Evolutionary conservation across 2,888 invertebrate species (phyloP), one percentile per base, ranked within the genome.

Genomic region (Eilema depressum): DNA sequence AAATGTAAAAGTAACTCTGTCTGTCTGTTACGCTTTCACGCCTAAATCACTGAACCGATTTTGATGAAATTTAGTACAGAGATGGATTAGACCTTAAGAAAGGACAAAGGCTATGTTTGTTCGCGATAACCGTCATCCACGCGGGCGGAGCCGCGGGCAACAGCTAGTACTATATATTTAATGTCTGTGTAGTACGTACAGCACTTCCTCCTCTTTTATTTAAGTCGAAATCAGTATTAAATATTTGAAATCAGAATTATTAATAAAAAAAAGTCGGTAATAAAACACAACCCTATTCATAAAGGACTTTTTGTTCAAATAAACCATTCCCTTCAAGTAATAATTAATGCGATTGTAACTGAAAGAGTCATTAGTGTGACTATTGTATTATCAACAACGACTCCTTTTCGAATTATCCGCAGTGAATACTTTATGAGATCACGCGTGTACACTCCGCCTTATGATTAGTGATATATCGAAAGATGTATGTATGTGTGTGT

Each of bases 381-480:
- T 63, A 71, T 72, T 63, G 63, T 62, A 53, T 79, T 61, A 76
- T 62, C 69, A 73, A 78, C 76, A 68, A 70, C 68, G 59, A 67
- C 37, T 74, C 57, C 60, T 70, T 78, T 73, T 66, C 76, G 33
- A 80, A 75, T 78, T 78, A 76, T 75, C 63, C 68, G 30, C 47
- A 11, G 56, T 78, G 72, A 78, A 78, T 81, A 78, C 75, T 81
- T 76, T 69, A 78, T 70, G 57, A 63, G 56, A 28, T 20, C 60
- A 53, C 59, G 41, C 53, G 33, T 47, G 28, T 71, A 53, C 23
- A 37, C 56, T 37, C n/a, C 20, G 11, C 26, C 10, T 62, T 28
- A 41, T 66, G 33, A 65, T 59, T 59, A 64, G 63, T 64, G 37
- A 57, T 57, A 57, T 57, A 59, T 23, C 30, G 20, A 28, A 60